Evolutionary conservation across 2,113 vertebrate species (phyloP).

Genomic region (Furnarius figulus): DNA sequence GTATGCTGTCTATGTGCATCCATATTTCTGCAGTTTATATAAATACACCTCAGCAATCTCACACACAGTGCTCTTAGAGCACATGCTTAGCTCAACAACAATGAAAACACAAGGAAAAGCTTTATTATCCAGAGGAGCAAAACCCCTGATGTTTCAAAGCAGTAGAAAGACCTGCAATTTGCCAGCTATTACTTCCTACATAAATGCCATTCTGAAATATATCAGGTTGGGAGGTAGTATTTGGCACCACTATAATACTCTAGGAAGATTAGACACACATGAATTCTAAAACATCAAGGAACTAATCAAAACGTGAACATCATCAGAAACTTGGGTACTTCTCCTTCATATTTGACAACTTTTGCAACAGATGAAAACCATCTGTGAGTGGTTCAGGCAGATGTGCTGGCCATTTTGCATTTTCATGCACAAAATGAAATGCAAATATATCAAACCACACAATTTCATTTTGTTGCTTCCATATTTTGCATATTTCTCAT

Average conservation of each 20-base stretch:
- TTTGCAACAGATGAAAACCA: not conserved
- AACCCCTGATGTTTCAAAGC: not conserved
- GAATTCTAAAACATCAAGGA: not conserved
- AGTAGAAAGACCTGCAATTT: not conserved
- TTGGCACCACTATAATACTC: not conserved
- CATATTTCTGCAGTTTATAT: not conserved
- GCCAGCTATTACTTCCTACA: not conserved
- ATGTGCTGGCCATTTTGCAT: not conserved
- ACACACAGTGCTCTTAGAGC: accelerated
- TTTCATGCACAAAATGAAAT: not conserved
- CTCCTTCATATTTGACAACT: not conserved
- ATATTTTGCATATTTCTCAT: not conserved
- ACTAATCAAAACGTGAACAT: not conserved
- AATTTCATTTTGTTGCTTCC: not conserved
- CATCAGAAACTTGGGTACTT: not conserved
- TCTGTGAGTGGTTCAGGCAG: accelerated
- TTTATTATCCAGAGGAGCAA: not conserved
- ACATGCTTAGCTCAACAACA: not conserved
- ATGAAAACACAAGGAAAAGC: not conserved
- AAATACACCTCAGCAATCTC: not conserved
- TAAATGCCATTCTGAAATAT: not conserved
- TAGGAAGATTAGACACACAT: not conserved
- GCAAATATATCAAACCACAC: not conserved
- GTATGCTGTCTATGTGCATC: not conserved
- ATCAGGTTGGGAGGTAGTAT: not conserved